phyloP scores from a whole-genome alignment of 2,888 invertebrate genomes.

The Noctua janthe region DNA sequence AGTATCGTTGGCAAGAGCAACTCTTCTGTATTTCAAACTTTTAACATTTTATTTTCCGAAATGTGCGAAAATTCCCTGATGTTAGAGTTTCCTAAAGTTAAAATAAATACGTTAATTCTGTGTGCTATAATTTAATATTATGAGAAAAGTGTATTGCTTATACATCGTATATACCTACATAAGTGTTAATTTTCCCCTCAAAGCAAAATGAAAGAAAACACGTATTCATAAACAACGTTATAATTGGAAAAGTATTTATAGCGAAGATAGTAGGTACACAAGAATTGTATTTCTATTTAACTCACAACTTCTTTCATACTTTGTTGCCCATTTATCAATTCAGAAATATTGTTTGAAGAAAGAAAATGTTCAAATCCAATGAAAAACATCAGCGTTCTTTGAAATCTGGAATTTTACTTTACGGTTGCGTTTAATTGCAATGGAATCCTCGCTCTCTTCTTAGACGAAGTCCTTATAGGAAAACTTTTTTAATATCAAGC shows the following conservation, averaged over 20 bases:
- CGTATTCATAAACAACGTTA: slow-evolving; percentile 27
- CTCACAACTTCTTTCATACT: slow-evolving; percentile 23
- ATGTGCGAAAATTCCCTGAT: background rate
- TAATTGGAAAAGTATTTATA: slow-evolving; percentile 44
- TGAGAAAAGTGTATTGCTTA: background rate
- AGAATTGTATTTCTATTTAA: slow-evolving; percentile 26
- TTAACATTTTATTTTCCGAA: background rate
- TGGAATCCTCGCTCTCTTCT: slow-evolving; percentile 76
- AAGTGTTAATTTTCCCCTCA: slow-evolving; percentile 1
- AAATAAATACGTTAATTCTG: background rate
- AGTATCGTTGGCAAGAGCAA: background rate
- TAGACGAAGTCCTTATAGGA: slow-evolving; percentile 78
- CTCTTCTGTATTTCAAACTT: background rate
- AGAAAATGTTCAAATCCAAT: slow-evolving; percentile 53
- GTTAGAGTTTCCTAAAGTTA: background rate
- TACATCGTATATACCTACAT: background rate
- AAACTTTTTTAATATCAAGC: slow-evolving; percentile 89
- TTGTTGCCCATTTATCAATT: slow-evolving; percentile 25
- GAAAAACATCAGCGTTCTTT: slow-evolving; percentile 59
- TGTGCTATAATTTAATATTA: background rate
- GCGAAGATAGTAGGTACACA: slow-evolving; percentile 11
- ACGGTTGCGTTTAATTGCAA: slow-evolving; percentile 79
- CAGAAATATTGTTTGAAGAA: slow-evolving; percentile 45
- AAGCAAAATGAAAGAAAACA: slow-evolving; percentile 22
- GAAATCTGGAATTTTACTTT: slow-evolving; percentile 68